phyloP scores from a whole-genome alignment of 2,797 vertebrate species.

The Anomalospiza imberbis region DNA sequence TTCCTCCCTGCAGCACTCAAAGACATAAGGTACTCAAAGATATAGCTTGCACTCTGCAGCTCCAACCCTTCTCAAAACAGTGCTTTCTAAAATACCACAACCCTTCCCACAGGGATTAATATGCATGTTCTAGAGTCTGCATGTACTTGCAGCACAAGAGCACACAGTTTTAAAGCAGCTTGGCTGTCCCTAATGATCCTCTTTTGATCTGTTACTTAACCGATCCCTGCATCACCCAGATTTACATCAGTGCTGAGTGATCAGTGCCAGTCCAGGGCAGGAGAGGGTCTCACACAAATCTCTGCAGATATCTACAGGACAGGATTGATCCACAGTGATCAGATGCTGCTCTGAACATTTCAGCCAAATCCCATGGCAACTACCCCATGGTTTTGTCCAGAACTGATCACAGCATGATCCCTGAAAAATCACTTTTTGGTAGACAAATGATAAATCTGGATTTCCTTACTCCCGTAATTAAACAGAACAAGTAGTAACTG shows the following conservation, averaged over 20 bases:
- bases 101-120: not conserved
- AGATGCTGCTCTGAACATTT: not conserved
- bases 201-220: constrained; percentile 10
- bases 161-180: not conserved
- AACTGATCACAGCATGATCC: not conserved
- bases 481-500: not conserved
- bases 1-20: not conserved
- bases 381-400: not conserved
- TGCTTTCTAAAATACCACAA: not conserved
- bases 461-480: not conserved
- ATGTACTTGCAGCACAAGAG: not conserved
- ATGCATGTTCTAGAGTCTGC: not conserved
- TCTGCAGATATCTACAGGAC: not conserved
- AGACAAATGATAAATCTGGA: not conserved
- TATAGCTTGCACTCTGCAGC: not conserved
- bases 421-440: not conserved
- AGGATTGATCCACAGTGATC: not conserved
- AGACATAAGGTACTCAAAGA: not conserved
- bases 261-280: not conserved
- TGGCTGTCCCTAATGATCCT: not conserved
- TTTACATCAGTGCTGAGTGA: not conserved
- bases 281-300: not conserved
- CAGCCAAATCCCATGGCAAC: not conserved
- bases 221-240: not conserved
- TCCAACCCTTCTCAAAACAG: not conserved